Percentiles rank a stretch among this genome's conserved stretches.
These are phyloP conservation scores for Acanthosoma haemorrhoidale DNA, from an alignment of 2,888 invertebrate species.

Conservation along the genomic window DNA sequence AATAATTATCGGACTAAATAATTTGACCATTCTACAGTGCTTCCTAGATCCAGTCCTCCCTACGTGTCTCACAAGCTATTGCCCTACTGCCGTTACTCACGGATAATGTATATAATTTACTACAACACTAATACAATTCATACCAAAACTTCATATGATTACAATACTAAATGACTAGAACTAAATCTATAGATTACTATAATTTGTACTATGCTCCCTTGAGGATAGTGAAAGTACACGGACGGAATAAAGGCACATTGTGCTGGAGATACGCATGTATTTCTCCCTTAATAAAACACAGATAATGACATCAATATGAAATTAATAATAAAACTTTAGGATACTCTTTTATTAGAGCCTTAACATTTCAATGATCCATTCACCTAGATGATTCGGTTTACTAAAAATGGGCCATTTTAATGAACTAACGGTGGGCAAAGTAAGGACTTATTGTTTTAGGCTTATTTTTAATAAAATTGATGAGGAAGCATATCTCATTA, in stretches of 20 bases:
- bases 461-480: no score
- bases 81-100: neutral
- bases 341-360: no score
- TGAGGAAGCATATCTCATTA: no score
- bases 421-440: no score
- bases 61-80: neutral
- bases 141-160: neutral
- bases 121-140: neutral
- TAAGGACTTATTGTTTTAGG: no score
- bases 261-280: neutral
- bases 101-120: neutral
- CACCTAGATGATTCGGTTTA: no score
- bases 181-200: constrained; percentile 10
- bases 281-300: neutral
- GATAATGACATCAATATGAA: no score
- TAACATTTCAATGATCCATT: no score
- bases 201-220: constrained; percentile 17
- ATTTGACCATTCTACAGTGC: neutral
- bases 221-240: neutral
- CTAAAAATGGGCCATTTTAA: no score
- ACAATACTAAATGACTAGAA: neutral
- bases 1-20: no score
- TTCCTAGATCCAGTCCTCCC: neutral
- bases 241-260: constrained; percentile 19
- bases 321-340: no score